Percentiles rank a stretch among this genome's conserved stretches.
These are phyloP conservation scores for Temnothorax longispinosus DNA, from an alignment of 1,140 invertebrate species.

Conservation along the genomic window DNA sequence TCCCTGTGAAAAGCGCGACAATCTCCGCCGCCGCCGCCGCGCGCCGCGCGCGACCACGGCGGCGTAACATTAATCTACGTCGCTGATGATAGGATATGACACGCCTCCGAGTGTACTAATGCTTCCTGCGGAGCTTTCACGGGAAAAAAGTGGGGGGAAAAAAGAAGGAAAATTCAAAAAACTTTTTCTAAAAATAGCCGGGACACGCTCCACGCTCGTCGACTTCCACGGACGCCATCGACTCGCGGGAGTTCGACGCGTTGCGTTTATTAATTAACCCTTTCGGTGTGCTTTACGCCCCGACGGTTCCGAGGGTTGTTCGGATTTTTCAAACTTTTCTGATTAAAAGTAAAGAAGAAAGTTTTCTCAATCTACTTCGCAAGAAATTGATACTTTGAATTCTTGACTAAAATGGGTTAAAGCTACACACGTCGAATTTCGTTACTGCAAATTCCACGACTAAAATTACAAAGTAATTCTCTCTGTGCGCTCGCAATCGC, in stretches of 20 bases:
- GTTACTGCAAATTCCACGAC: background rate
- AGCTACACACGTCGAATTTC: slow-evolving; percentile 25
- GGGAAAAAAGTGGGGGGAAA: background rate
- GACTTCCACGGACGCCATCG: slow-evolving; percentile 1
- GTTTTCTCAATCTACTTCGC: slow-evolving; percentile 47
- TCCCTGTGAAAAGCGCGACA: slow-evolving; percentile 55
- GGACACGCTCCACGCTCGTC: slow-evolving; percentile 39
- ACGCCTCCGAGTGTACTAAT: slow-evolving; percentile 59
- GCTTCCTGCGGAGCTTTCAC: slow-evolving; percentile 25
- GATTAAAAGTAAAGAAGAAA: slow-evolving; percentile 50
- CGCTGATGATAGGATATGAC: slow-evolving; percentile 60
- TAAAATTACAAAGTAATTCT: slow-evolving; percentile 22
- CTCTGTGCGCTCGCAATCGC: background rate
- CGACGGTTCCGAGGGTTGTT: slow-evolving; percentile 34
- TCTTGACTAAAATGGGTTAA: slow-evolving; percentile 40
- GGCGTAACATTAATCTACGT: slow-evolving; percentile 55
- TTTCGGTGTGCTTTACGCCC: slow-evolving; percentile 50
- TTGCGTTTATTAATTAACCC: slow-evolving; percentile 62
- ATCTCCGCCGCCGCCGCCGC: slow-evolving; percentile 27
- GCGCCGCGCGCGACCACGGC: slow-evolving; percentile 1
- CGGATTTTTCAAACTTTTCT: slow-evolving; percentile 60
- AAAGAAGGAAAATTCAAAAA: slow-evolving; percentile 33
- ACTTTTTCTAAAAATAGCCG: slow-evolving; percentile 41
- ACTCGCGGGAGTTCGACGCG: slow-evolving; percentile 16
- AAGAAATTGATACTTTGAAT: slow-evolving; percentile 59